Evolutionary conservation across 2,113 vertebrate genomes (phyloP).

Genomic region (Larimichthys polyactis): DNA sequence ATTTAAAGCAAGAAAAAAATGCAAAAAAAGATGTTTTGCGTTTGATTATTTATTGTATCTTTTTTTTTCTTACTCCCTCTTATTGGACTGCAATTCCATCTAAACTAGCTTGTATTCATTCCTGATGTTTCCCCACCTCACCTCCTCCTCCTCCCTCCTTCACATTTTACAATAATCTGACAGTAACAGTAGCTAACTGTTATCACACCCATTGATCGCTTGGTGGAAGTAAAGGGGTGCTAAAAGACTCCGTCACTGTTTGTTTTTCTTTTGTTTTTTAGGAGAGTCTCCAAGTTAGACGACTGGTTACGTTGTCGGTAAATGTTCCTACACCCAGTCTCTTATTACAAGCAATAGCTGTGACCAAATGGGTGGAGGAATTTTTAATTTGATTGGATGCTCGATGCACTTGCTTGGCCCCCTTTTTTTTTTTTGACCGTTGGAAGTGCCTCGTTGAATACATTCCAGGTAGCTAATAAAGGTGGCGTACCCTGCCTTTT

Average conservation of each 20-base stretch:
- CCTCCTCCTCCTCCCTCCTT: not conserved
- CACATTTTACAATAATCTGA: slow-evolving; percentile 75
- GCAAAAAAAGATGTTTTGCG: slow-evolving; percentile 89
- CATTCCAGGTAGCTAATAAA: slow-evolving; percentile 92
- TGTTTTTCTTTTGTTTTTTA: too few species aligned
- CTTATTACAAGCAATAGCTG: slow-evolving; percentile 80
- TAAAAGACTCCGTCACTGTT: slow-evolving; percentile 26
- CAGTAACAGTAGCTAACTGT: slow-evolving; percentile 82
- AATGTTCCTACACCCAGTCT: slow-evolving; percentile 57
- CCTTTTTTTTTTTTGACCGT: slow-evolving; percentile 45
- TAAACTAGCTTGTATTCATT: slow-evolving; percentile 82
- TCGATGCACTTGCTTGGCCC: slow-evolving; percentile 74
- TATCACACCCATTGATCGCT: slow-evolving; percentile 60
- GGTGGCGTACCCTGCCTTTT: slow-evolving; percentile 72
- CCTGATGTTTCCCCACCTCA: slow-evolving; percentile 48
- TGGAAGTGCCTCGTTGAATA: slow-evolving; percentile 92
- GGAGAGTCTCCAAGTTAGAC: slow-evolving; percentile 23
- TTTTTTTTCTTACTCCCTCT: slow-evolving; percentile 82
- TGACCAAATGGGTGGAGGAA: slow-evolving; percentile 83
- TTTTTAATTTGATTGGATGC: slow-evolving; percentile 71
- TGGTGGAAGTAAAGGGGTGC: slow-evolving; percentile 45
- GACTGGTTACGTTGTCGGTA: slow-evolving; percentile 26
- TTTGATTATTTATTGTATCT: slow-evolving; percentile 99
- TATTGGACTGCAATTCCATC: slow-evolving; percentile 97
- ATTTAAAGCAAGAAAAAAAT: slow-evolving; percentile 94